Evolutionary conservation across 2,888 invertebrate genomes (phyloP).

Genomic region (Aphelenchoides bicaudatus): DNA sequence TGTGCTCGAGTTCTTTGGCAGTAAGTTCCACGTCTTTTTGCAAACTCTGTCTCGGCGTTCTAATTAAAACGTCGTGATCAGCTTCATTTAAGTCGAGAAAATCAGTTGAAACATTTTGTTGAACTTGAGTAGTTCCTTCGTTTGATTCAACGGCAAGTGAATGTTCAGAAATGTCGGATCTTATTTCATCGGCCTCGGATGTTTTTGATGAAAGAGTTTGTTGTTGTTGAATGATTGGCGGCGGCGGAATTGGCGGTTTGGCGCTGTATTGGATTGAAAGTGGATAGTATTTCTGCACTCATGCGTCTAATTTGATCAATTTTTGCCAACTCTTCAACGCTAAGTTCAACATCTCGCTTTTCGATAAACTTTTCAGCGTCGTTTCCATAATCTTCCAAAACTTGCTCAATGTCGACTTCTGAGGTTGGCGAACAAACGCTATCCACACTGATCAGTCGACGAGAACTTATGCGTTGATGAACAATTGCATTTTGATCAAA

Average conservation of each 20-base stretch:
- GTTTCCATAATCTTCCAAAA: background rate
- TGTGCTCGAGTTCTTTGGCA: constrained; percentile 35
- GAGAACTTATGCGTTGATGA: too few species aligned
- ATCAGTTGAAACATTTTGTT: too few species aligned
- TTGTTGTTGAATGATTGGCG: constrained; percentile 1
- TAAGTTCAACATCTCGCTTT: constrained; percentile 11
- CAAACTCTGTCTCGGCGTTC: too few species aligned
- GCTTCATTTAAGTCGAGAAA: too few species aligned
- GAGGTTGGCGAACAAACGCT: constrained; percentile 4
- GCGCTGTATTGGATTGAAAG: too few species aligned
- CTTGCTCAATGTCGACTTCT: constrained; percentile 8
- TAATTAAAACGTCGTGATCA: too few species aligned
- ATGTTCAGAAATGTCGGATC: background rate
- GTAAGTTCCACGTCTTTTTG: too few species aligned
- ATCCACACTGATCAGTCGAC: too few species aligned
- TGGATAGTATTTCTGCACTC: constrained; percentile 22
- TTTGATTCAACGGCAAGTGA: background rate
- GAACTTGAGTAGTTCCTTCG: too few species aligned
- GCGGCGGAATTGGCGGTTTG: background rate
- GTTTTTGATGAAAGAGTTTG: background rate
- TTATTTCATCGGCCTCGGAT: background rate
- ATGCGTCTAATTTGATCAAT: constrained; percentile 19
- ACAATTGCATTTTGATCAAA: too few species aligned
- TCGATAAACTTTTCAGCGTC: background rate
- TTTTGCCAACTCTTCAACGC: constrained; percentile 36